These are phyloP conservation scores for Empis stercorea DNA, from an alignment of 2,888 invertebrate genomes.

Conservation along the genomic window DNA sequence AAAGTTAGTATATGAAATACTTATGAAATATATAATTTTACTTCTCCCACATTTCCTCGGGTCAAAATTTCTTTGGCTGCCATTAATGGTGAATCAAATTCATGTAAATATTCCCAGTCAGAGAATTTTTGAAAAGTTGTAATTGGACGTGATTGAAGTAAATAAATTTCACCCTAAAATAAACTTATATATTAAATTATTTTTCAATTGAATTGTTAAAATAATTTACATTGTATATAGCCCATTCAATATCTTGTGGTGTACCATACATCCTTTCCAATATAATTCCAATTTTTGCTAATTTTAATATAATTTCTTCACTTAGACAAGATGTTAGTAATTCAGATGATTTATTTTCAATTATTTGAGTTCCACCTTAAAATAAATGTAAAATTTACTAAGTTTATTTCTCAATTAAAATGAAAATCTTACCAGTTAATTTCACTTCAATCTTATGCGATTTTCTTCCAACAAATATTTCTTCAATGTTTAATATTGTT, in stretches of 20 bases:
- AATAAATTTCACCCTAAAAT: constrained; percentile 42
- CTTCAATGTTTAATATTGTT: constrained; percentile 36
- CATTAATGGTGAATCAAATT: constrained; percentile 56
- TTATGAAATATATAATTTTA: not conserved
- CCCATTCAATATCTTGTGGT: constrained; percentile 73
- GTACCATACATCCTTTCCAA: constrained; percentile 56
- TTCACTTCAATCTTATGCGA: constrained; percentile 38
- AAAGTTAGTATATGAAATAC: not conserved
- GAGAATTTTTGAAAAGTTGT: constrained; percentile 60
- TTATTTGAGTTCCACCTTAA: not conserved
- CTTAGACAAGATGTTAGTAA: constrained; percentile 33
- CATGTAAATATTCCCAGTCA: constrained; percentile 66
- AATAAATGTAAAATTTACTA: constrained; percentile 5
- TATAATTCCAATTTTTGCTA: constrained; percentile 44
- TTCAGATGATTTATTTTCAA: not conserved
- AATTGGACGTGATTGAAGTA: constrained; percentile 68
- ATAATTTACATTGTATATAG: constrained; percentile 42
- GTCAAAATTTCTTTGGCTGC: constrained; percentile 52
- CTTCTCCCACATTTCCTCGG: constrained; percentile 64
- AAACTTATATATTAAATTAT: constrained; percentile 4
- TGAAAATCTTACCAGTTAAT: constrained; percentile 25
- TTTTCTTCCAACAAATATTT: constrained; percentile 42
- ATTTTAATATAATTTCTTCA: constrained; percentile 39
- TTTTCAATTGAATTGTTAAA: not conserved
- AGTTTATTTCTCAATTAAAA: not conserved